Conservation (phyloP, 2,888 invertebrate species). For the Zaprionus bogoriensis region DNA sequence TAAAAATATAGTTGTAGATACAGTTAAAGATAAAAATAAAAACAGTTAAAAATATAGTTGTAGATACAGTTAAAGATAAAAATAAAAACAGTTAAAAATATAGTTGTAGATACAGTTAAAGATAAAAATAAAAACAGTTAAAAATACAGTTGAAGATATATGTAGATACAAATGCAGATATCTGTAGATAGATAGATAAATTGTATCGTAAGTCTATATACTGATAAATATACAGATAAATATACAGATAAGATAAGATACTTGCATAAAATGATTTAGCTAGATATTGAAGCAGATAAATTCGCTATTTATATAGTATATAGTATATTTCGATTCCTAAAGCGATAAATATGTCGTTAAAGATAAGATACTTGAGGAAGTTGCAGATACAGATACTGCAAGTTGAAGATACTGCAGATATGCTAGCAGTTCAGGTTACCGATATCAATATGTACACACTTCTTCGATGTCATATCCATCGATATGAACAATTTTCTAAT, state of each 20-base stretch:
- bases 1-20: not conserved
- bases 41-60: not conserved
- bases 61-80: not conserved
- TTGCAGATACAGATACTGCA: too few species aligned
- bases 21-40: not conserved
- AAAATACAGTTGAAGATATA: not conserved
- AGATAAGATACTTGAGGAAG: too few species aligned
- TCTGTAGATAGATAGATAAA: not conserved
- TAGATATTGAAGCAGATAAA: not conserved
- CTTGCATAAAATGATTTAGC: too few species aligned
- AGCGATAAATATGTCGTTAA: not conserved
- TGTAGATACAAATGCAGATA: not conserved
- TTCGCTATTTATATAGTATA: not conserved
- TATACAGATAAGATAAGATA: not conserved
- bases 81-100: not conserved
- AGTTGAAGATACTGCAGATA: too few species aligned
- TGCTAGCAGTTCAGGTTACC: too few species aligned
- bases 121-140: not conserved
- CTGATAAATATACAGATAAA: not conserved
- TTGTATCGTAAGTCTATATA: not conserved
- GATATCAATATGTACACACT: not conserved
- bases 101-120: conserved; percentile 2
- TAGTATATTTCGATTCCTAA: not conserved
- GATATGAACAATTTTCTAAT: not conserved
- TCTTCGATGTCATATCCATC: too few species aligned